Base-by-base conservation (phyloP, 1,140 invertebrate genomes). In the Orchesella cincta region DNA sequence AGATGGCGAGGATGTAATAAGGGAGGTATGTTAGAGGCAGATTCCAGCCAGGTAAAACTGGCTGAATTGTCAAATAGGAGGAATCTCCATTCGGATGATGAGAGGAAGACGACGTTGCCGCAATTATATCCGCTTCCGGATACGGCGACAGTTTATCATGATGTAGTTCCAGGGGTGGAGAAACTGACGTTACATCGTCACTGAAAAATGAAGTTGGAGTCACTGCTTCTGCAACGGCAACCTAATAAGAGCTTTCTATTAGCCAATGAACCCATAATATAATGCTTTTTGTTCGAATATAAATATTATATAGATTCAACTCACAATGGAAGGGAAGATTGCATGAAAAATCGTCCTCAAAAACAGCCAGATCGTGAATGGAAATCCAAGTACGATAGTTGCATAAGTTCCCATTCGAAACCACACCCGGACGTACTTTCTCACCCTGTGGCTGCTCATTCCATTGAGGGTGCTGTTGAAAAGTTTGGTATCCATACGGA, bases 31-130 rank as follows among this genome's bases (percentile, higher is more conserved):
- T 74, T 12, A 82, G 54, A n/a, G 81, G 81, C 16, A 82, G 73
- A 67, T 82, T 82, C 79, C 79, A 82, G n/a, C 81, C 81, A 0
- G 81, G 81, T 23, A 82, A 62, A 77, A 82, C 79, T 28, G 81
- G 81, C 46, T 82, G 81, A 52, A 82, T 80, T 18, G 81, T 79
- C 35, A 82, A 70, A 71, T 82, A 82, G 2, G 78, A 76, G 23
- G 80, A 76, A 29, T 29, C 76, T 18, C 73, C 39, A 29, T n/a
- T 28, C 3, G 18, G 1, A 14, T 1, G 1, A 8, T n/a, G 16
- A 23, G 72, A 75, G 1, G 73, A 46, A 26, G 74, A 74, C 23
- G 73, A 23, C 1, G 36, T 52, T 52, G 34, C 39, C 31, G 74
- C 35, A 12, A 67, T n/a, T 8, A 82, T 34, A 29, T 82, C 81